A percentile compares a stretch with the other conserved stretches of the same genome.
phyloP scores from a whole-genome alignment of 2,888 invertebrate species.

The Nudaria mundana region DNA sequence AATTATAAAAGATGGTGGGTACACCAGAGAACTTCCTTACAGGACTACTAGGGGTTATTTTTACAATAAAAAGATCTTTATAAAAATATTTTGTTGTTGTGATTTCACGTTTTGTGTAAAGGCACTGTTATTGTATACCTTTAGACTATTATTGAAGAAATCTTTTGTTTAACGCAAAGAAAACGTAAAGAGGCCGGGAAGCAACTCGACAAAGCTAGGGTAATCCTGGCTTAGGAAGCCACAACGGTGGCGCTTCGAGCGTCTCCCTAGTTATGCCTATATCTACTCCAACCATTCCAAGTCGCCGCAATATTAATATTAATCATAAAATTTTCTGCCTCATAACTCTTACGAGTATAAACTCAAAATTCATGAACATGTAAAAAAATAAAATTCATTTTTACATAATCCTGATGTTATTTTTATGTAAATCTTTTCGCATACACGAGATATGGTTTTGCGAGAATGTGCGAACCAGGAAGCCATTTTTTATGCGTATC shows the following conservation, averaged over 20 bases:
- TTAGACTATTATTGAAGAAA: slow-evolving; percentile 26
- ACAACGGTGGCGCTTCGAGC: slow-evolving; percentile 31
- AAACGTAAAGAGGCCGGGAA: slow-evolving; percentile 31
- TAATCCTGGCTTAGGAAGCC: slow-evolving; percentile 60
- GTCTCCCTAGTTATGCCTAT: slow-evolving; percentile 17
- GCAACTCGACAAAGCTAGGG: slow-evolving; percentile 39
- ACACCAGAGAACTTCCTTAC: no score
- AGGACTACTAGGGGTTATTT: no score
- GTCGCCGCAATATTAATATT: slow-evolving; percentile 8
- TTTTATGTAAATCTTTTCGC: not conserved
- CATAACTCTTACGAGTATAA: not conserved
- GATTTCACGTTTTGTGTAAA: slow-evolving; percentile 12
- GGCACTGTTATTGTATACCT: not conserved
- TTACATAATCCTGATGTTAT: not conserved
- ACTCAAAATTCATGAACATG: not conserved
- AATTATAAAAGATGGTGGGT: no score
- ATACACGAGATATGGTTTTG: not conserved
- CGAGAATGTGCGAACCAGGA: not conserved
- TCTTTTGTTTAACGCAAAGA: slow-evolving; percentile 28
- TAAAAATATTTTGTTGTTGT: no score
- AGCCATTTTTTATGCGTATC: not conserved
- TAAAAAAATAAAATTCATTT: not conserved
- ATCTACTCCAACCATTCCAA: not conserved
- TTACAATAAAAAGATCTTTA: no score
- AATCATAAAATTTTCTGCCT: not conserved